phyloP scores from a whole-genome alignment of 2,888 invertebrate species.

The Apodemia mormo region DNA sequence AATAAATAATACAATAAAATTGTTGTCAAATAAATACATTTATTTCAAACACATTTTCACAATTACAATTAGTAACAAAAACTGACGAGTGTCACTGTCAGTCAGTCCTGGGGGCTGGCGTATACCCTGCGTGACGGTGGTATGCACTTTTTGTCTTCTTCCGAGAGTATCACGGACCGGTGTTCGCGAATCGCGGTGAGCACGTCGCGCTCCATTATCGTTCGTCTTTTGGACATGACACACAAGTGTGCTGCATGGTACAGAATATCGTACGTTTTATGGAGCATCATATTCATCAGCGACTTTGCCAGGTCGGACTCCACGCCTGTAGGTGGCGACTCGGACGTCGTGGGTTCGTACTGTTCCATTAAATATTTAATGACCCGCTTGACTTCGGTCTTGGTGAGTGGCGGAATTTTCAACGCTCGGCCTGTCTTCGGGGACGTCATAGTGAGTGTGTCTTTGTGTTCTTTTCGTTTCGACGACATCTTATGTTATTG shows the following conservation, averaged over 20 bases:
- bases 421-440: background rate
- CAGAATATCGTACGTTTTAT: too few species aligned
- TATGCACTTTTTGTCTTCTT: slow-evolving; percentile 2
- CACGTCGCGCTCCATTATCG: slow-evolving; percentile 7
- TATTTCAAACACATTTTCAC: slow-evolving; percentile 9
- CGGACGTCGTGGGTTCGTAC: too few species aligned
- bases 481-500: too few species aligned
- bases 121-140: background rate
- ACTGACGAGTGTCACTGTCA: too few species aligned
- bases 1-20: background rate
- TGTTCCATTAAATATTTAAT: too few species aligned
- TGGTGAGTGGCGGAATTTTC: background rate
- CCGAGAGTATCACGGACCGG: slow-evolving; percentile 3
- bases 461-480: background rate
- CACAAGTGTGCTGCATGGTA: background rate
- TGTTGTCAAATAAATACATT: background rate
- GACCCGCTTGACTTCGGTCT: background rate
- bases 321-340: too few species aligned
- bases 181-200: slow-evolving; percentile 1
- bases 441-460: background rate
- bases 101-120: too few species aligned
- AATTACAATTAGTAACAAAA: background rate
- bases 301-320: too few species aligned
- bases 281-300: too few species aligned
- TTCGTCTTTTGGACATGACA: background rate